Evolutionary conservation across 1,140 invertebrate genomes (phyloP), one percentile per base, ranked within the genome.

Genomic region (Drosophila pallidifrons): DNA sequence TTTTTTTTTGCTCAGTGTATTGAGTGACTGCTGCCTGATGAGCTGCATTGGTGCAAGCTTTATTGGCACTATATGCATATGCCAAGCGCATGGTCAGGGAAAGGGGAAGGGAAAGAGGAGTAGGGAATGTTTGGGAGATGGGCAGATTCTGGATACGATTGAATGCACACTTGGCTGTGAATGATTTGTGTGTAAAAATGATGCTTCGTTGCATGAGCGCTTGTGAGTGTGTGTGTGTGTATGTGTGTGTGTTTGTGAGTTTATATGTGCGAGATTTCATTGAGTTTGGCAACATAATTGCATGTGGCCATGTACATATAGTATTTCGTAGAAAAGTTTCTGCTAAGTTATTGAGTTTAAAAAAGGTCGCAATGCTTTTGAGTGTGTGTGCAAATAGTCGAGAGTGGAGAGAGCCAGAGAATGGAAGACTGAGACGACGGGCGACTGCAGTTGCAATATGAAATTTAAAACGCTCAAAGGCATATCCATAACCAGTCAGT

Each of bases 391-490:
- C 63, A 75, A 80, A 79, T 75, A 81, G 64, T 60, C 58, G 52
- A 57, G 54, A 57, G 72, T 69, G 43, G 68, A 71, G 52, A 47
- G 79, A 61, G 65, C 46, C 59, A 49, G 54, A 58, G 75, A 67
- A 54, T 25, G 49, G 54, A 3, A 25, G 64, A 49, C 3, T 32
- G 47, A 35, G 41, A 52, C 45, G 66, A 67, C 5, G 72, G 8
- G 76, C 41, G 78, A 68, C 1, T 79, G 83, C 83, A 89, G 81
- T 81, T 83, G 83, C 83, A 88, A 88, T 88, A 89, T 89, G 81
- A 89, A 89, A 89, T 89, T 89, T 89, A 85, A 89, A 85, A 89
- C 85, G 85, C 85, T 89, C 85, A 89, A 89, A 89, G 85, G 81
- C 85, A 81, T 89, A 89, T 89, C 85, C 85, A 89, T 89, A 89